These are phyloP conservation scores for Halyomorpha halys DNA, from an alignment of 1,140 invertebrate species.

Conservation along the genomic window DNA sequence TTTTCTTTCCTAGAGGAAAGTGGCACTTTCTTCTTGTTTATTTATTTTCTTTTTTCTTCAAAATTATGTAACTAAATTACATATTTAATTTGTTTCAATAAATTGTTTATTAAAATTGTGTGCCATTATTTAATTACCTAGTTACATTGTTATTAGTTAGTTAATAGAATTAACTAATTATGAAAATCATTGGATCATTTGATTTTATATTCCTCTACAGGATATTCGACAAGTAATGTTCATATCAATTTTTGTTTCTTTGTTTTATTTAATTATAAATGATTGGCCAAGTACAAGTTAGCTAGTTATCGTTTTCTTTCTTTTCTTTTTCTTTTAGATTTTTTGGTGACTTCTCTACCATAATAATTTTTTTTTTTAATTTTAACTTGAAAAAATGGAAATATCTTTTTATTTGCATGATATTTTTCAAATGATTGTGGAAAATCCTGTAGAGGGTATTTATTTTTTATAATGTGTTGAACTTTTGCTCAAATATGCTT, in stretches of 20 bases:
- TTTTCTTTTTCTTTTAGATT: not conserved
- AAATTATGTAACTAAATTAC: not conserved
- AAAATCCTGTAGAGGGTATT: conserved; percentile 8
- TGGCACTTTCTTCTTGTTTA: too few species aligned
- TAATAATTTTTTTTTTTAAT: too few species aligned
- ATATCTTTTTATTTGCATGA: not conserved
- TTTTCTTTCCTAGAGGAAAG: not conserved
- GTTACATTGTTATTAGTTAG: too few species aligned
- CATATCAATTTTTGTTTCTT: not conserved
- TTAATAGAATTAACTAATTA: too few species aligned
- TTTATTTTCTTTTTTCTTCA: too few species aligned
- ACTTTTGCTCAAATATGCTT: conserved; percentile 31
- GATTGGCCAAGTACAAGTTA: too few species aligned
- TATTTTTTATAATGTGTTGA: conserved; percentile 14
- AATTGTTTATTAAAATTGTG: not conserved
- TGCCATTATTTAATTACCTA: too few species aligned
- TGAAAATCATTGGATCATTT: not conserved
- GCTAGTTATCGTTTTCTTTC: too few species aligned
- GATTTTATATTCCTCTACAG: conserved; percentile 4
- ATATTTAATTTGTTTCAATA: not conserved
- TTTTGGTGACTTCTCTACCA: too few species aligned
- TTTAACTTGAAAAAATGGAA: too few species aligned
- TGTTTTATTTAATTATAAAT: not conserved
- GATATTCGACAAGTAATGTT: not conserved
- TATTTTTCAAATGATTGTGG: not conserved